Percentiles rank a stretch among this genome's conserved stretches.
Evolutionary conservation across 2,797 vertebrate species (phyloP).

Genomic region (Myiotriccus ornatus): DNA sequence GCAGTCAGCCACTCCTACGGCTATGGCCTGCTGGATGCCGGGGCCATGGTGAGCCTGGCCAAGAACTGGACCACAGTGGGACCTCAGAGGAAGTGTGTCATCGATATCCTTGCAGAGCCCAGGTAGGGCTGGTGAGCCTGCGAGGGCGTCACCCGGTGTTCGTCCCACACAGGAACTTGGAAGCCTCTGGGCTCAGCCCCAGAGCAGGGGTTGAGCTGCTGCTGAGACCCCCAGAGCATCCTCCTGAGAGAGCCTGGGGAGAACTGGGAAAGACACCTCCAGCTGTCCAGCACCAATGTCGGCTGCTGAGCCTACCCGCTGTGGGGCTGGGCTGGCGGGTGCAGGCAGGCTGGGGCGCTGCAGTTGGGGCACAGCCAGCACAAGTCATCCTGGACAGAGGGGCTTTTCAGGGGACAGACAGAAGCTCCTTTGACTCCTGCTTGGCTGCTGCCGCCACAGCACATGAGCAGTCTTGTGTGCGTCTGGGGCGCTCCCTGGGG

Average conservation of each 20-base stretch:
- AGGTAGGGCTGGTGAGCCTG: conserved; percentile 75
- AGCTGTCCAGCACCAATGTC: fast-evolving
- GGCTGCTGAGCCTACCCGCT: fast-evolving
- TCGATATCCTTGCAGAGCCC: conserved; percentile 86
- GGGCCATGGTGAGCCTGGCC: conserved; percentile 88
- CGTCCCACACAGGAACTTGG: fast-evolving
- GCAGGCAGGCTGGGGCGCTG: neutral
- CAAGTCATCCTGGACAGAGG: conserved; percentile 37
- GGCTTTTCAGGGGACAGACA: conserved; percentile 63
- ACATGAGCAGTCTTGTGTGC: neutral
- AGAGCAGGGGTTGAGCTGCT: neutral
- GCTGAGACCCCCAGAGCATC: fast-evolving
- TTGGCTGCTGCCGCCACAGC: neutral
- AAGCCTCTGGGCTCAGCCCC: neutral
- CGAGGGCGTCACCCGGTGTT: neutral
- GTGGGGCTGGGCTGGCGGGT: neutral
- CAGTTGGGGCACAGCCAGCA: neutral
- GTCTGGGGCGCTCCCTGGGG: neutral
- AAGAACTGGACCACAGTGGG: conserved; percentile 89
- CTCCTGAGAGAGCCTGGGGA: neutral
- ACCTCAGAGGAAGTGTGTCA: conserved; percentile 89
- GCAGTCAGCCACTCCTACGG: conserved; percentile 97
- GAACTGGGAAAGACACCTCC: neutral
- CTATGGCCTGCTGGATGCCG: conserved; percentile 91
- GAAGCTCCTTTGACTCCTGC: conserved; percentile 59